phyloP scores from a whole-genome alignment of 1,140 invertebrate species.

The Heterodera schachtii region DNA sequence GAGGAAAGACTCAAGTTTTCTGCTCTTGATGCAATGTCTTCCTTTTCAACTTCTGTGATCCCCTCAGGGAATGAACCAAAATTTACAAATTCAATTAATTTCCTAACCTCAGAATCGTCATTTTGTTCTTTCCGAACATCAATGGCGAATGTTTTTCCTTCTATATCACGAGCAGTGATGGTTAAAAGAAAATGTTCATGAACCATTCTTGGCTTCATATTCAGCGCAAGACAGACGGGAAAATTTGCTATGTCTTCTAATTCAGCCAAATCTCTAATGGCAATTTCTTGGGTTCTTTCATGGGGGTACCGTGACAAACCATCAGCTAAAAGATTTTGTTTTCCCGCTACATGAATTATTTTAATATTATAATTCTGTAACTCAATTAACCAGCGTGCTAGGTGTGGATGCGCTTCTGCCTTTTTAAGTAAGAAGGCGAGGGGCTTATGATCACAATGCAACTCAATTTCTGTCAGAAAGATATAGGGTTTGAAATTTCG shows the following conservation, averaged over 20 bases:
- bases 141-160: conserved; percentile 14
- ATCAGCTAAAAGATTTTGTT: conserved; percentile 17
- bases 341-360: conserved; percentile 21
- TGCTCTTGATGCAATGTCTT: neutral
- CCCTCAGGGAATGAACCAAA: conserved; percentile 12
- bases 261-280: neutral
- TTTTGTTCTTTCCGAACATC: conserved; percentile 18
- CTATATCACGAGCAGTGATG: neutral
- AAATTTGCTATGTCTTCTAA: conserved; percentile 19
- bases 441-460: conserved; percentile 10
- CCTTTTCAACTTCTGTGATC: neutral
- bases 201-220: neutral
- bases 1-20: neutral
- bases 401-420: neutral
- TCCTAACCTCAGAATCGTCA: neutral
- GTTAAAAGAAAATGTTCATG: neutral
- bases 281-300: neutral
- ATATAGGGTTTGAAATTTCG: neutral
- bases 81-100: conserved; percentile 18
- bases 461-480: neutral
- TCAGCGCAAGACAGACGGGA: conserved; percentile 6
- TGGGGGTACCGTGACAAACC: neutral
- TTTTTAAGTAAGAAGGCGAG: conserved; percentile 11
- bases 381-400: conserved; percentile 19
- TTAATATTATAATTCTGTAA: conserved; percentile 27